Evolutionary conservation across 2,888 invertebrate species (phyloP).

Genomic region (Brachypterus glaber): DNA sequence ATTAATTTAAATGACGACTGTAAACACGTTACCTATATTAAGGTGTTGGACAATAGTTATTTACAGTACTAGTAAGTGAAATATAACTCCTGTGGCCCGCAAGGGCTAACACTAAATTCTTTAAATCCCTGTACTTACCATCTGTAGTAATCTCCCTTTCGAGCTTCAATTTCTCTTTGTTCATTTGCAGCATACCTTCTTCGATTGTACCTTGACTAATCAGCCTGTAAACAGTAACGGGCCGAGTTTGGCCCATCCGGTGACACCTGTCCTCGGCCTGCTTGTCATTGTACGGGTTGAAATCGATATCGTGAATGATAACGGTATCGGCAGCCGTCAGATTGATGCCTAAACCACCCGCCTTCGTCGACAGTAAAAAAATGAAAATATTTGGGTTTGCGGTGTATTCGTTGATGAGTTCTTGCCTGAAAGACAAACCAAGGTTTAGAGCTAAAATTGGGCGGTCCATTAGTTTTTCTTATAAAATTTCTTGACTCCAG

Average conservation of each 20-base stretch:
- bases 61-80: background rate
- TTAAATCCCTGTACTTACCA: constrained; percentile 25
- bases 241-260: constrained; percentile 67
- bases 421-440: constrained; percentile 60
- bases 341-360: constrained; percentile 94
- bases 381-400: constrained; percentile 69
- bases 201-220: constrained; percentile 83
- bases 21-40: no score
- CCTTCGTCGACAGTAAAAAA: constrained; percentile 85
- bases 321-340: constrained; percentile 91
- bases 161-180: constrained; percentile 81
- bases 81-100: no score
- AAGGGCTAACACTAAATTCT: no score
- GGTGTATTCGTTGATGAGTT: constrained; percentile 83
- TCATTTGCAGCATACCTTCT: constrained; percentile 84
- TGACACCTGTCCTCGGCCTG: constrained; percentile 90
- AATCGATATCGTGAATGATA: constrained; percentile 94
- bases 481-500: constrained; percentile 6
- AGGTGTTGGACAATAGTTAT: constrained; percentile 5
- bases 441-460: no score
- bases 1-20: no score
- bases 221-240: constrained; percentile 78
- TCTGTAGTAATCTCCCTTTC: constrained; percentile 74
- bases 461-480: background rate
- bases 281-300: constrained; percentile 97